A percentile compares a stretch with the other conserved stretches of the same genome.
These are phyloP conservation scores for Turritopsis rubra DNA, from an alignment of 30 jellyfish, hydroid and myxozoan species.

Conservation along the genomic window DNA sequence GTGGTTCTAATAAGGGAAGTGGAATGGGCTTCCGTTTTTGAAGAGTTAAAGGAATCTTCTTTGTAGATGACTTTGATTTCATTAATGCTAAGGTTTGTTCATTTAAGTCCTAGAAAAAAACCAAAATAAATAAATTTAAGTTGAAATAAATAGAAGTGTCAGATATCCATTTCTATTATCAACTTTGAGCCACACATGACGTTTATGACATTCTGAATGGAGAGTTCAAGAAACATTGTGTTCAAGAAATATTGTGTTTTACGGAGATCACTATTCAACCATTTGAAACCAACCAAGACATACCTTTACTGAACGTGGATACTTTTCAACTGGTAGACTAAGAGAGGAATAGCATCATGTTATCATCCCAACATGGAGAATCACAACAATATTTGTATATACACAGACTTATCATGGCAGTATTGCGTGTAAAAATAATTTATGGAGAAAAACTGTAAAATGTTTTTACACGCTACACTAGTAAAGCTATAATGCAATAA, in stretches of 20 bases:
- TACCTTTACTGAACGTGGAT: conserved; percentile 33
- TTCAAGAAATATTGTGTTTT: too few relatives aligned
- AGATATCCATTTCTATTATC: not conserved
- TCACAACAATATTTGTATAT: too few relatives aligned
- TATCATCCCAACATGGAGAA: not conserved
- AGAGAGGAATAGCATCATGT: not conserved
- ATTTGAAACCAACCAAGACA: too few relatives aligned
- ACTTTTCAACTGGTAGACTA: conserved; percentile 25
- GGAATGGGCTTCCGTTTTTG: conserved; percentile 84
- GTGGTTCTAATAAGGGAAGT: conserved; percentile 80
- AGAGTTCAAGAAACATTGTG: too few relatives aligned
- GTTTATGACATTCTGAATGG: too few relatives aligned
- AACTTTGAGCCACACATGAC: too few relatives aligned
- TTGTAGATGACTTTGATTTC: conserved; percentile 8
- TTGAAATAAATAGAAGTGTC: not conserved
- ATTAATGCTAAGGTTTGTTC: conserved; percentile 22
- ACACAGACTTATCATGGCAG: too few relatives aligned
- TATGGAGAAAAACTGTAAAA: too few relatives aligned
- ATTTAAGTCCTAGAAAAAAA: conserved; percentile 12
- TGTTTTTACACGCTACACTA: too few relatives aligned
- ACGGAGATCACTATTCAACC: too few relatives aligned
- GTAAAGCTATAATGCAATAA: too few relatives aligned
- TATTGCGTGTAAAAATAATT: too few relatives aligned
- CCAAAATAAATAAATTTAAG: not conserved
- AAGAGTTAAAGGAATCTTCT: conserved; percentile 51